Base-by-base conservation (phyloP, 2,888 invertebrate genomes). In the Nemotelus nigrinus region DNA sequence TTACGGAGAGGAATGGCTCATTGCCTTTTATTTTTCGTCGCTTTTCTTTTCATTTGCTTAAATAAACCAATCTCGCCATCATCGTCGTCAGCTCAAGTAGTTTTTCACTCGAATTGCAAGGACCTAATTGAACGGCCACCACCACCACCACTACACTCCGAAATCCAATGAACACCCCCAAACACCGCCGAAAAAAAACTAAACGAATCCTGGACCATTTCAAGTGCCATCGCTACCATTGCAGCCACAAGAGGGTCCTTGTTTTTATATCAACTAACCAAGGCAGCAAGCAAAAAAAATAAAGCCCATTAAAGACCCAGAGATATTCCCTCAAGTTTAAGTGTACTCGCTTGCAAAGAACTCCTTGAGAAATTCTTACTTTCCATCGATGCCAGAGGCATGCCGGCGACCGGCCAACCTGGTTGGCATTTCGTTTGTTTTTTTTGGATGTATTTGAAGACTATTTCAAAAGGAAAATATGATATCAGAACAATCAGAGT, bases 211-310 rank as follows among this genome's bases (percentile, higher is more conserved):
- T 53, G 55, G 53, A 55, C 53, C 70, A 55, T 70, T 70, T 53
- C 53, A 70, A 70, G 70, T 70, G 70, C 70, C 70, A 70, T 70
- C 55, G 70, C 43, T 55, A 70, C 55, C 70, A 70, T 44, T 70
- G 44, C 53, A 70, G 47, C 70, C 70, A 70, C 70, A 70, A 70
- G 70, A 70, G 70, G 70, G 70, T 70, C 70, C 70, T 70, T 70
- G 70, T 70, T 70, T 70, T 55, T 47, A 53, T 70, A 55, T 70
- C 41, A 70, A 55, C 53, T 70, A 55, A 70, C 70, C 45, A 43
- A 53, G 47, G 55, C 41, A 25, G 39, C 43, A 53, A 70, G 43
- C 57, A 39, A 25, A 67, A 47, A 44, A 47, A 10, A 2, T 6
- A 44, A 48, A 43, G 41, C 41, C 70, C 7, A 55, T 70, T 53